Evolutionary conservation across 2,797 vertebrate genomes (phyloP), one percentile per base, ranked within the genome.

Genomic region (Macropus fuliginosus): DNA sequence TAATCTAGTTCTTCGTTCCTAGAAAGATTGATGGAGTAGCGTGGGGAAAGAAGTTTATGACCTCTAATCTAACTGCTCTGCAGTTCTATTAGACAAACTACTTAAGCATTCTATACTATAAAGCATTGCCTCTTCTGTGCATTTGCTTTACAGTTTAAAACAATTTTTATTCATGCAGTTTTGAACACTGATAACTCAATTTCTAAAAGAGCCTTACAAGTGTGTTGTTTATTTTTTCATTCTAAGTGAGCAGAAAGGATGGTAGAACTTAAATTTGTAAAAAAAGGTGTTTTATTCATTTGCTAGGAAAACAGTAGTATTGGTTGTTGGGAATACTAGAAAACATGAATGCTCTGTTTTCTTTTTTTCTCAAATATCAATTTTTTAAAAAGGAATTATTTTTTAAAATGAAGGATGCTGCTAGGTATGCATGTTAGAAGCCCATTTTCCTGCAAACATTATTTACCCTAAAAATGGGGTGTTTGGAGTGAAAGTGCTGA

Each of bases 401-500:
- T 66, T 87, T 87, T 50, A 21, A 87, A 66, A 87, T 46, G 40
- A 87, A 87, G 18, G 74, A 21, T 50, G 21, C 40, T 87, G 40
- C 74, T 27, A 87, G 74, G 24, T 87, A 87, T 81, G 40, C 46
- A 40, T 81, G 40, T 81, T 46, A 81, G 74, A 81, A 27, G n/a
- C 74, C 46, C 21, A 27, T 50, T 87, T 87, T 46, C 40, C 74
- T 87, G 74, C 24, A 46, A 87, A 87, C 28, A 91, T 94, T 57
- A 1, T 95, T 97, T 18, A 95, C 92, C 92, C 95, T 97, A 95
- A 97, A 56, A 59, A 93, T 92, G 96, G 97, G 91, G 34, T 87
- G 21, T 6, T 93, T 94, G 56, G 96, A 81, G 93, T 94, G 97
- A 97, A 98, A 98, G 93, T 94, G 98, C 98, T 98, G 98, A 98